Base-by-base conservation (phyloP, 2,113 vertebrate genomes). In the Syngnathus typhle region DNA sequence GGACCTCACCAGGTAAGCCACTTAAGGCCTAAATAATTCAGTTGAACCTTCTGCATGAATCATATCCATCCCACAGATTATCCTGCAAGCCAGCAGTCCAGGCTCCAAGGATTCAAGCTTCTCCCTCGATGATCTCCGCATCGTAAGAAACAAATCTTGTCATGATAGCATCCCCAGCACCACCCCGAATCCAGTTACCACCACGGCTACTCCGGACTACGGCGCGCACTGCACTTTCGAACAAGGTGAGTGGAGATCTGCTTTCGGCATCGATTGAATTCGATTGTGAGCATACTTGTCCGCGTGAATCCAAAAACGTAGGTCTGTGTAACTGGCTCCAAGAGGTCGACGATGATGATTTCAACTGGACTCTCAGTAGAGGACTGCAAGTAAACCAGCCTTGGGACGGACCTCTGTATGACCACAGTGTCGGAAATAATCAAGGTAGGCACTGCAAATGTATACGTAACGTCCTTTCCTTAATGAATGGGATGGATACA, bases 151-250 rank as follows among this genome's bases (percentile, higher is more conserved):
- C 19, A 44, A 15, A 27, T 64, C 67, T 51, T 92, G 91, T 70
- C 44, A 72, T 37, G 78, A 81, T 2, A 37, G 74, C 0, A 49
- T 64, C 43, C 74, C 77, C 6, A 85, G 86, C n/a, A 87, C 89
- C 1, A 88, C 88, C 10, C 56, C 82, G 13, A 52, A 32, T 8
- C 84, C 89, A 32, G 64, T 82, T 49, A 87, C 84, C 36, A 82
- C 82, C 55, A 74, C 83, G 37, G 18, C 72, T 19, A 47, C 85
- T 36, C 82, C 87, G 23, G 19, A 67, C 61, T 84, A 86, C 0
- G 54, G 68, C 41, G 85, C 88, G 84, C 89, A 91, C 79, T 91
- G 90, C 65, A 82, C 69, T 10, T 92, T 92, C 85, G 86, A 91
- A 68, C 61, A 85, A 71, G 90, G 90, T 91, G 55, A 58, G 6